Conservation (phyloP, 2,888 invertebrate species). For the Melikaiella ostensackeni region DNA sequence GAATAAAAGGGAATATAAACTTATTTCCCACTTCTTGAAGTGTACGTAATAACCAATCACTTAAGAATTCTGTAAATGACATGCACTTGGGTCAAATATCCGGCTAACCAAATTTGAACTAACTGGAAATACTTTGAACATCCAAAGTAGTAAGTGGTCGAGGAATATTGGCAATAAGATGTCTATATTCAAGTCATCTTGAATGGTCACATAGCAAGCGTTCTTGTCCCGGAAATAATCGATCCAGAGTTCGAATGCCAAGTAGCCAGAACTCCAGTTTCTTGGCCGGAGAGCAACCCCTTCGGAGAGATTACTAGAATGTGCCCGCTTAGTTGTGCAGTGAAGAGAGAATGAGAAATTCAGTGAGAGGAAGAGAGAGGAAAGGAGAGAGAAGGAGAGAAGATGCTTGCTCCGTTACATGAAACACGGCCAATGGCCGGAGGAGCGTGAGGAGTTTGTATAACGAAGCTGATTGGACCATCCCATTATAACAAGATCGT, state of each 20-base stretch:
- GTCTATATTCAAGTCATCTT: conserved; percentile 22
- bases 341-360: conserved; percentile 20
- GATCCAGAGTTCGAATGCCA: conserved; percentile 57
- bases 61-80: background rate
- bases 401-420: background rate
- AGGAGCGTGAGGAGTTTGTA: conserved; percentile 28
- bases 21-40: too few relatives aligned
- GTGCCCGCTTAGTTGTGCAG: conserved; percentile 1
- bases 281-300: conserved; percentile 50
- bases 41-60: background rate
- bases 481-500: conserved; percentile 20
- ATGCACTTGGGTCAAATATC: background rate
- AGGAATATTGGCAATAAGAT: conserved; percentile 23
- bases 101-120: background rate
- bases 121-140: conserved; percentile 29
- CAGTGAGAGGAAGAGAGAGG: background rate
- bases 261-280: conserved; percentile 54
- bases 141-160: conserved; percentile 24
- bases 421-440: conserved; percentile 23
- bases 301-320: conserved; percentile 34
- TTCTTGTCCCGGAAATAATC: conserved; percentile 58
- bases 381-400: background rate
- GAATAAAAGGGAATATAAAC: too few relatives aligned
- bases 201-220: conserved; percentile 43
- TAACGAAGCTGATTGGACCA: conserved; percentile 19